Base-by-base conservation (phyloP, 2,888 invertebrate genomes). In the Stenodera caucasica region DNA sequence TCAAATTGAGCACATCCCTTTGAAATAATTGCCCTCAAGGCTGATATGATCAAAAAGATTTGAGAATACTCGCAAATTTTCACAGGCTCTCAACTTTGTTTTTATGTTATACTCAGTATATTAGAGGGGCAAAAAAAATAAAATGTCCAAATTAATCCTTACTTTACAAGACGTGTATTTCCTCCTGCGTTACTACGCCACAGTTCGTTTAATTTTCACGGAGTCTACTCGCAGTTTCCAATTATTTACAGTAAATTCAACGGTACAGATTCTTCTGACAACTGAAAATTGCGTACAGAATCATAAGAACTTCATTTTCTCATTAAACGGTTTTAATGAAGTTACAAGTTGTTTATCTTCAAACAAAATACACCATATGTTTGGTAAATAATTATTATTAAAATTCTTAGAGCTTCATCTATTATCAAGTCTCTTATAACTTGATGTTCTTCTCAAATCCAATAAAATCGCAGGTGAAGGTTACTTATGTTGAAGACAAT, bases 301-400 rank as follows among this genome's bases (percentile, higher is more conserved):
- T 45, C 45, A 5, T 45, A 45, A 45, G 54, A 59, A 52, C 14
- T 23, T 9, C 53, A 12, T 15, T 55, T 55, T 55, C 5, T 23
- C 49, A 49, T 49, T 45, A 55, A 40, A 15, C 49, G 29, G 18
- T 33, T 29, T 33, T 53, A 32, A 53, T 53, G 26, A 18, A 29
- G 7, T 30, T 53, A n/a, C 11, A 23, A 33, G 18, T 5, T 45
- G 12, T 21, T 23, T 23, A 12, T n/a, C n/a, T n/a, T n/a, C n/a
- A n/a, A n/a, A n/a, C n/a, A n/a, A n/a, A n/a, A n/a, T n/a, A n/a
- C n/a, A n/a, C n/a, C n/a, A n/a, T n/a, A n/a, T n/a, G n/a, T n/a
- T n/a, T n/a, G n/a, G n/a, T n/a, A n/a, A n/a, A n/a, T n/a, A n/a
- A n/a, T n/a, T n/a, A n/a, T n/a, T n/a, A 45, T 12, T 21, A n/a